These are phyloP conservation scores for Drosophila sp. DNA, from an alignment of 1,140 invertebrate genomes.

Conservation along the genomic window DNA sequence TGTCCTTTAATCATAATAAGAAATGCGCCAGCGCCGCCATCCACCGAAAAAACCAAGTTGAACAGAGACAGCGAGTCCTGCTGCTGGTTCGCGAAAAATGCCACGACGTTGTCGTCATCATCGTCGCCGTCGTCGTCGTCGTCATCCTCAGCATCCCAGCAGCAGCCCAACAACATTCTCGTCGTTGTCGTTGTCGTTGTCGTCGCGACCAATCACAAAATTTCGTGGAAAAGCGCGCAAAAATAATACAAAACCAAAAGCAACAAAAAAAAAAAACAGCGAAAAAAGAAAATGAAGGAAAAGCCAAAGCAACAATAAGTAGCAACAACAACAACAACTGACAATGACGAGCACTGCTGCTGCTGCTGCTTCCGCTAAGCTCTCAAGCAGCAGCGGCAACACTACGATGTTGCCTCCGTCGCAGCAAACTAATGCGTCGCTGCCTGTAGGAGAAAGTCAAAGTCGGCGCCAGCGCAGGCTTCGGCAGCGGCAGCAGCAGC, in stretches of 20 bases:
- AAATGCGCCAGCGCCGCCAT: conserved; percentile 69
- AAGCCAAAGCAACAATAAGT: conserved; percentile 38
- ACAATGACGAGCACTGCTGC: conserved; percentile 68
- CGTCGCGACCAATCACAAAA: conserved; percentile 80
- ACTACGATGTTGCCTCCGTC: conserved; percentile 37
- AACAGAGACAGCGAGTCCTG: conserved; percentile 68
- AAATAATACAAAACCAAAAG: conserved; percentile 56
- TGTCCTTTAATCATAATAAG: conserved; percentile 76
- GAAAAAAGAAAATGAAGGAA: conserved; percentile 34
- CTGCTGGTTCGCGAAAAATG: conserved; percentile 60
- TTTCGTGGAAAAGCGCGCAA: conserved; percentile 81
- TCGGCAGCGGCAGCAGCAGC: conserved; percentile 33
- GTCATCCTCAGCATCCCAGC: conserved; percentile 62
- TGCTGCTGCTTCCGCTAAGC: conserved; percentile 30
- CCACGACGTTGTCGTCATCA: conserved; percentile 53
- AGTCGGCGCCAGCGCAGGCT: conserved; percentile 23
- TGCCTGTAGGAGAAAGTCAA: conserved; percentile 57
- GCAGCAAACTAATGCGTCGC: conserved; percentile 74
- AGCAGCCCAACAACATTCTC: conserved; percentile 31
- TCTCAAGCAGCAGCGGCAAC: conserved; percentile 16
- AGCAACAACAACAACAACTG: conserved; percentile 48
- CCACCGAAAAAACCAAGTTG: conserved; percentile 25
- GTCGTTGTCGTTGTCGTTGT: conserved; percentile 41
- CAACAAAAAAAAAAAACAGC: conserved; percentile 62
- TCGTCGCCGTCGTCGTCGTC: conserved; percentile 57